Percentiles rank a stretch among this genome's conserved stretches.
These are phyloP conservation scores for Entomobrya proxima DNA, from an alignment of 2,888 invertebrate genomes.

Conservation along the genomic window DNA sequence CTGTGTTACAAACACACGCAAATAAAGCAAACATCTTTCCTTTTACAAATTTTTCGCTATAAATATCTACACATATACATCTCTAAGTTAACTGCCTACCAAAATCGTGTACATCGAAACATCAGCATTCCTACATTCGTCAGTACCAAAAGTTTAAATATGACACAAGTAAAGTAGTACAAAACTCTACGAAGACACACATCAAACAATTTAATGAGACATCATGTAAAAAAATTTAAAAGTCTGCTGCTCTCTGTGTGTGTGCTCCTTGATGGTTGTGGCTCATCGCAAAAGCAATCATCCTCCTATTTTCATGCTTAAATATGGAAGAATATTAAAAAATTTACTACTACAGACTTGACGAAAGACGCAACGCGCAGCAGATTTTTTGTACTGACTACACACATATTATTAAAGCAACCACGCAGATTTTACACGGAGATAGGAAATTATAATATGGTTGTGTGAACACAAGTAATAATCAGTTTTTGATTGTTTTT, in stretches of 20 bases:
- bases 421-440: constrained; percentile 3
- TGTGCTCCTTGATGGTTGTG: too few relatives aligned
- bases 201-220: constrained; percentile 29
- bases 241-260: too few relatives aligned
- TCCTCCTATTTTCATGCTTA: neutral
- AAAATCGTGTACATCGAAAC: neutral
- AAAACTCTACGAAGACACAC: neutral
- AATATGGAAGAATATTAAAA: neutral
- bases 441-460: constrained; percentile 23
- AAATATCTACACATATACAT: too few relatives aligned
- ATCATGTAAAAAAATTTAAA: constrained; percentile 21
- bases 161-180: constrained; percentile 27
- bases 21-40: neutral
- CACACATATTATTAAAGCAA: neutral
- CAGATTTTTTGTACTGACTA: neutral
- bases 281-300: too few relatives aligned
- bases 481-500: constrained; percentile 23
- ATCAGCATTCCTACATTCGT: neutral
- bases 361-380: constrained; percentile 1
- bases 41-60: too few relatives aligned
- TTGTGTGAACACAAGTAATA: constrained; percentile 18
- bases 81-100: too few relatives aligned
- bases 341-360: neutral
- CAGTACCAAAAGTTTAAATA: neutral
- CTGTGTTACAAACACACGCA: neutral